A percentile compares a stretch with the other conserved stretches of the same genome.
Evolutionary conservation across 2,888 invertebrate genomes (phyloP).

Genomic region (Ypsolopha scabrella): DNA sequence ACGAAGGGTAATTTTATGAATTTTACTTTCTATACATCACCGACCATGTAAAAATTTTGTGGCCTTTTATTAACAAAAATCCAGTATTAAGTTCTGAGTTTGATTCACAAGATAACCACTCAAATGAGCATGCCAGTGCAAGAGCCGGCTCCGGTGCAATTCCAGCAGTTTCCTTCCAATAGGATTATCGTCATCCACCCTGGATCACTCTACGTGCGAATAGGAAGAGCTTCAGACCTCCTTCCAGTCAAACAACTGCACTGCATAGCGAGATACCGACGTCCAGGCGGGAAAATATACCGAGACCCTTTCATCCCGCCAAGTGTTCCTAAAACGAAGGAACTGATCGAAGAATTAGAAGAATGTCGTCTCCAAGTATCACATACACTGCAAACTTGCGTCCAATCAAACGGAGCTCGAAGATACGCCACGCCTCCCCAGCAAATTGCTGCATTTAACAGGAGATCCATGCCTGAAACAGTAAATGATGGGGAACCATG

Average conservation of each 20-base stretch:
- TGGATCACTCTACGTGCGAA: conserved; percentile 88
- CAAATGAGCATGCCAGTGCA: conserved; percentile 47
- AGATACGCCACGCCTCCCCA: conserved; percentile 90
- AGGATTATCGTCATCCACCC: conserved; percentile 95
- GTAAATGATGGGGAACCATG: conserved; percentile 70
- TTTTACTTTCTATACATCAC: too few species aligned
- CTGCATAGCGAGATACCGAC: conserved; percentile 81
- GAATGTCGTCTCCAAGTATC: conserved; percentile 87
- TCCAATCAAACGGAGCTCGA: conserved; percentile 85
- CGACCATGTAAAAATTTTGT: too few species aligned
- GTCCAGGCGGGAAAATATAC: conserved; percentile 66
- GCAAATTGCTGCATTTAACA: conserved; percentile 90
- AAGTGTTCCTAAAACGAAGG: conserved; percentile 74
- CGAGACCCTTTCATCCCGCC: conserved; percentile 76
- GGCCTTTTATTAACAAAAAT: too few species aligned
- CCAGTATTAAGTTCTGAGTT: too few species aligned
- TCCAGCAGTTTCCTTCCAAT: conserved; percentile 79
- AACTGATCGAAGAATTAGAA: conserved; percentile 82
- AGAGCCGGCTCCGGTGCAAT: conserved; percentile 52
- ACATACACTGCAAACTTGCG: conserved; percentile 86
- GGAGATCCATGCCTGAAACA: conserved; percentile 79
- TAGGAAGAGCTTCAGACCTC: conserved; percentile 92
- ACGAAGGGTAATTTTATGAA: too few species aligned
- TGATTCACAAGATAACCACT: background rate
- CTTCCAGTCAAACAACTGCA: conserved; percentile 88